A percentile compares a stretch with the other conserved stretches of the same genome.
Conservation (phyloP, 2,888 invertebrate genomes). For the Volucella bombylans region DNA sequence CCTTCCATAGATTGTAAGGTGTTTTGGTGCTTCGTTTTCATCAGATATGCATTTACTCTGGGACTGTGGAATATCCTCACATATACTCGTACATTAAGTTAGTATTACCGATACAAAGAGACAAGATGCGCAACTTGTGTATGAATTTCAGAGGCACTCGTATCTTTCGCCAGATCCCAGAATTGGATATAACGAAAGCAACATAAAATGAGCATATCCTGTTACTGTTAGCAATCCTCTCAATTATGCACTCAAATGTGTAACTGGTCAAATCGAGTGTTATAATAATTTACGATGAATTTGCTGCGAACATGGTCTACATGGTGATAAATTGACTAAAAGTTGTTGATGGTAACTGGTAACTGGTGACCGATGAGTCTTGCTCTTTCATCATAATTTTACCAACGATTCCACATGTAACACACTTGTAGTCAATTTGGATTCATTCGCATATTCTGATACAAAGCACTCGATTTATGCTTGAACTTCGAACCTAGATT, state of each 20-base stretch:
- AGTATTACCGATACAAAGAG: background rate
- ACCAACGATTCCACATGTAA: too few species aligned
- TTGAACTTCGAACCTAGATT: too few species aligned
- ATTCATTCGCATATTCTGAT: too few species aligned
- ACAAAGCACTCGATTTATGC: too few species aligned
- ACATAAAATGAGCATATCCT: background rate
- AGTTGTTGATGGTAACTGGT: background rate
- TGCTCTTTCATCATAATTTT: too few species aligned
- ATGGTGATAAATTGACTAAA: background rate
- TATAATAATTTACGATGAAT: constrained; percentile 51
- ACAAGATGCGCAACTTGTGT: background rate
- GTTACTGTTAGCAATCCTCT: constrained; percentile 43
- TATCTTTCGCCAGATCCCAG: too few species aligned
- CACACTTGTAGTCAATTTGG: too few species aligned
- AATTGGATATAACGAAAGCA: background rate
- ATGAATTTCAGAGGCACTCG: background rate
- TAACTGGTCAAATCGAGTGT: constrained; percentile 55
- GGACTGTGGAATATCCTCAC: background rate
- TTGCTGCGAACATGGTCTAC: constrained; percentile 20
- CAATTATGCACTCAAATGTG: constrained; percentile 62
- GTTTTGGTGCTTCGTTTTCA: constrained; percentile 18
- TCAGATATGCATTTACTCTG: constrained; percentile 14
- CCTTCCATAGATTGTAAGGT: constrained; percentile 12
- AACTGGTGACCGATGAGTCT: too few species aligned
- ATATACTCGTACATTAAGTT: background rate